Evolutionary conservation across 2,888 invertebrate genomes (phyloP), one percentile per base, ranked within the genome.

Genomic region (Hemicrepidius hirtus): DNA sequence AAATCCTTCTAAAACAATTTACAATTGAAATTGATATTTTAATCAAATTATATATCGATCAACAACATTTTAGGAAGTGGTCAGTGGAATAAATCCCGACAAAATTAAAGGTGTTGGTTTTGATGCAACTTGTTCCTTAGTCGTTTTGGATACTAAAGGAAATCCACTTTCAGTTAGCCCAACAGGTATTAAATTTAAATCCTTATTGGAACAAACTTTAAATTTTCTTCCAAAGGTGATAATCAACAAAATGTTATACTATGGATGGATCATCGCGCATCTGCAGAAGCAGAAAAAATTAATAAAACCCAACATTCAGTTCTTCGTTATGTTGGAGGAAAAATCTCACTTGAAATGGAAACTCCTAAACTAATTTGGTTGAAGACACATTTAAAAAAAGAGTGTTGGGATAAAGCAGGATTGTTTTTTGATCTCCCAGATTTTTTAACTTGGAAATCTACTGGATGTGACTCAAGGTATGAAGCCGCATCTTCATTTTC

Each of bases 281-380:
- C 90, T 24, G 87, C 88, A 49, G 95, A 98, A 88, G 94, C 97
- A 0, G 90, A 92, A 57, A 86, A 88, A 35, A 97, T 98, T 44
- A 98, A 97, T 84, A 87, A 88, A 55, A 90, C 91, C 0, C 88
- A 91, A 7, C 95, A 97, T 87, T 87, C 91, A 1, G 90, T 96
- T 16, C 88, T 98, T 0, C 90, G 93, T 80, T 95, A 93, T 87
- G 95, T 97, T 1, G 98, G 98, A 0, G 97, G 97, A 0, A 93
- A 92, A 87, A 94, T 98, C 5, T 98, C 97, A 0, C 88, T 96
- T n/a, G 98, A 98, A 89, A 98, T 98, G 97, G 92, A 98, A 89
- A 93, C 95, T 71, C 97, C 98, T 0, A 99, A 98, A 88, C 85
- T 98, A 16, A 85, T 97, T 28, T 99, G 98, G 98, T 84, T 98